phyloP scores from a whole-genome alignment of 2,888 invertebrate species.

The Anthophora plumipes region DNA sequence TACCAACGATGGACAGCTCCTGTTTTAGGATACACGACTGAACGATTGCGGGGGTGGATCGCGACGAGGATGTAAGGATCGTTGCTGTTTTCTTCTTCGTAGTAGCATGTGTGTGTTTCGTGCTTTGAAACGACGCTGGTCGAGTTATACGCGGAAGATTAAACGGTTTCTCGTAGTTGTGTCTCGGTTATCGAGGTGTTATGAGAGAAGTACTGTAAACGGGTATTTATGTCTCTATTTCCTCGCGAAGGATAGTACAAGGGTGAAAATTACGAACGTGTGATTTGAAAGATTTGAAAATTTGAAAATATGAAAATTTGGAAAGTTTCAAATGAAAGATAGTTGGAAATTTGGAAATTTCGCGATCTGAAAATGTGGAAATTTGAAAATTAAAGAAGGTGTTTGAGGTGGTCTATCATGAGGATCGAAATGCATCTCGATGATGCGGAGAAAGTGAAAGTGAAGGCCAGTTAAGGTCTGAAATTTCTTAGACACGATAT shows the following conservation, averaged over 20 bases:
- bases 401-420: too few species aligned
- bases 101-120: neutral
- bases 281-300: neutral
- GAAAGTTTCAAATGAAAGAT: too few species aligned
- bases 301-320: too few species aligned
- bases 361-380: too few species aligned
- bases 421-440: neutral
- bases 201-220: too few species aligned
- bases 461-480: neutral
- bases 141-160: conserved; percentile 1
- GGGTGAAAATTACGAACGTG: neutral
- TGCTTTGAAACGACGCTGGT: neutral
- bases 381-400: too few species aligned
- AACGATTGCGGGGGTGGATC: conserved; percentile 57
- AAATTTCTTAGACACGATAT: neutral
- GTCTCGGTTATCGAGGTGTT: neutral
- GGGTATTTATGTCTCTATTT: too few species aligned
- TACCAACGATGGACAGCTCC: conserved; percentile 73
- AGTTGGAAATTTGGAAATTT: too few species aligned
- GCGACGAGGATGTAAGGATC: conserved; percentile 15
- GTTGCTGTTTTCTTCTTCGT: neutral
- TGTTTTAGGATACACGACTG: conserved; percentile 66
- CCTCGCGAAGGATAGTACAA: neutral
- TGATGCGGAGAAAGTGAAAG: neutral
- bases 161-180: neutral